These are phyloP conservation scores for Tetrapedia diversipes DNA, from an alignment of 2,888 invertebrate genomes.

Conservation along the genomic window DNA sequence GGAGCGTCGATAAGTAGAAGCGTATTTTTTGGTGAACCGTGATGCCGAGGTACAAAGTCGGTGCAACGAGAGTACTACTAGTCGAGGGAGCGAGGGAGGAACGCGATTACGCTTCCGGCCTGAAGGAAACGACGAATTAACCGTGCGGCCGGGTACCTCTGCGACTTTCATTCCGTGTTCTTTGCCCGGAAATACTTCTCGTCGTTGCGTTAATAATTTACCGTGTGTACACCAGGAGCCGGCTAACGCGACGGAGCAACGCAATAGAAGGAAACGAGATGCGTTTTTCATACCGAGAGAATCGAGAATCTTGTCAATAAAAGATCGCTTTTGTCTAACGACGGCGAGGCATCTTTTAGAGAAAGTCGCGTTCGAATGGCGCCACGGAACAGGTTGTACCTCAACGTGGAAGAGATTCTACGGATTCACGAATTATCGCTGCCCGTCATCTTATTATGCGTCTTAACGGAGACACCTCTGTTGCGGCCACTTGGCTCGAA, in stretches of 20 bases:
- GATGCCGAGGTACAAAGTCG: background rate
- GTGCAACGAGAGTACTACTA: slow-evolving; percentile 11
- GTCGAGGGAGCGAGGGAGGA: slow-evolving; percentile 23
- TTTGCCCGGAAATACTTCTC: slow-evolving; percentile 20
- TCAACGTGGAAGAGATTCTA: background rate
- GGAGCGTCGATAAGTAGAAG: slow-evolving; percentile 8
- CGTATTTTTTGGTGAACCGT: background rate
- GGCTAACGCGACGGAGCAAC: background rate
- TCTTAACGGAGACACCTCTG: slow-evolving; percentile 3
- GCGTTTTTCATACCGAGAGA: background rate
- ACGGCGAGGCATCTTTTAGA: background rate
- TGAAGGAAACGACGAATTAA: slow-evolving; percentile 74
- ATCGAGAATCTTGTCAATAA: background rate
- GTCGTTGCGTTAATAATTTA: slow-evolving; percentile 36
- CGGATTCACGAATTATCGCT: background rate
- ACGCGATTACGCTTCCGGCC: slow-evolving; percentile 8
- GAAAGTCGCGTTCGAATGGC: background rate
- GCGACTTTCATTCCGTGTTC: slow-evolving; percentile 11
- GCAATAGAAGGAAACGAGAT: background rate
- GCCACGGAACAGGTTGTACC: background rate
- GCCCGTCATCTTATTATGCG: background rate
- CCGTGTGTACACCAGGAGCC: background rate
- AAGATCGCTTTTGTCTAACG: background rate
- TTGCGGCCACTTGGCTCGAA: slow-evolving; percentile 5
- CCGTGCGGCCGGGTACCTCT: slow-evolving; percentile 62